phyloP scores from a whole-genome alignment of 37 sponge, comb jelly and placozoan species.

The Bolinopsis microptera region DNA sequence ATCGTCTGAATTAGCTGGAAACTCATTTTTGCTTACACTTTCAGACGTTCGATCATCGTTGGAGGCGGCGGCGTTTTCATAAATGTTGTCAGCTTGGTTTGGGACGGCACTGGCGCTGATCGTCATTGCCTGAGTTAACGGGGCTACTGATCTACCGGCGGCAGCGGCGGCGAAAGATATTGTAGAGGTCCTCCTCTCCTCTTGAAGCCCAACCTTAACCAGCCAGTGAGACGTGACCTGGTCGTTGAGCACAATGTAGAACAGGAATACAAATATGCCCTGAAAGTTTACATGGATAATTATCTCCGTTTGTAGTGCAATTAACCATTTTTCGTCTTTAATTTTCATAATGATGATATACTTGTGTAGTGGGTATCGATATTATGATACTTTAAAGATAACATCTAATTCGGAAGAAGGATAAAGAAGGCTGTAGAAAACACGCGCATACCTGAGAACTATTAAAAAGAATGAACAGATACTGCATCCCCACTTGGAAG shows the following conservation, averaged over 20 bases:
- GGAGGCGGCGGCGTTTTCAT: slow-evolving; percentile 14
- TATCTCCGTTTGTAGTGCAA: background rate
- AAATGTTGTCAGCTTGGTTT: background rate
- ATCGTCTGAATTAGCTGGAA: slow-evolving; percentile 48
- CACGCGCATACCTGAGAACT: slow-evolving; percentile 24
- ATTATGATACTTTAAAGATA: too few relatives aligned
- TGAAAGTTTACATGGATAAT: background rate
- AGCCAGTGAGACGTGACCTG: slow-evolving; percentile 54
- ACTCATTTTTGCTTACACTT: slow-evolving; percentile 7
- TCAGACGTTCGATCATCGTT: slow-evolving; percentile 22
- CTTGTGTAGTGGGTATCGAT: too few relatives aligned
- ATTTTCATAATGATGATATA: too few relatives aligned
- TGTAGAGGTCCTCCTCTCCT: slow-evolving; percentile 38
- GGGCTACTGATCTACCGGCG: background rate
- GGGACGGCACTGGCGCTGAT: background rate
- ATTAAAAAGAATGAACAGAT: slow-evolving; percentile 46
- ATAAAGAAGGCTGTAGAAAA: too few relatives aligned
- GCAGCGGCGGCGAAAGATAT: slow-evolving; percentile 3
- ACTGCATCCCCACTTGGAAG: slow-evolving; percentile 54
- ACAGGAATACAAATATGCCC: slow-evolving; percentile 58
- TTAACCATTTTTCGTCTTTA: too few relatives aligned
- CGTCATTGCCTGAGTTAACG: background rate
- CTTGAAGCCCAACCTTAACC: slow-evolving; percentile 27
- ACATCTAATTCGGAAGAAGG: too few relatives aligned
- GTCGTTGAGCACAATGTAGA: slow-evolving; percentile 62